phyloP scores from a whole-genome alignment of 2,113 vertebrate species.

The Malurus melanocephalus region DNA sequence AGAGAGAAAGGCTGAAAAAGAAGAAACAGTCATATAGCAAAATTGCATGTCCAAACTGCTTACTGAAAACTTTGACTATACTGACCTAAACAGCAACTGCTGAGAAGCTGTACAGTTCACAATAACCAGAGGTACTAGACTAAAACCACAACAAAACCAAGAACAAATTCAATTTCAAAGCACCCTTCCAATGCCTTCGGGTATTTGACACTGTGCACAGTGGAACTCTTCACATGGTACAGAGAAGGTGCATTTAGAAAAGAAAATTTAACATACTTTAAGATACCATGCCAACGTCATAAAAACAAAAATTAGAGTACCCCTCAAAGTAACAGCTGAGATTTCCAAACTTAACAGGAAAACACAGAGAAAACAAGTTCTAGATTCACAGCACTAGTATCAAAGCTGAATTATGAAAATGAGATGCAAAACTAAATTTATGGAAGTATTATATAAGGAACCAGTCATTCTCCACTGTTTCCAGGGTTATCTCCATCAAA shows the following conservation, averaged over 20 bases:
- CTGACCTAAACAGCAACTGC: background rate
- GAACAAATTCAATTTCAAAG: background rate
- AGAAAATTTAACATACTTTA: background rate
- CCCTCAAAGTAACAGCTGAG: background rate
- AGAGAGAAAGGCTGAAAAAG: background rate
- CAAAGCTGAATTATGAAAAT: background rate
- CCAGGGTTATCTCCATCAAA: background rate
- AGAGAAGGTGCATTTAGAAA: background rate
- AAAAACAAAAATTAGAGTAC: background rate
- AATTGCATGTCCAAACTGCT: rapidly evolving
- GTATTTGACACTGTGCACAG: background rate
- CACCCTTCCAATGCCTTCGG: background rate
- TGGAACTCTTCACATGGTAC: background rate
- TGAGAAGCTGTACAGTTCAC: background rate
- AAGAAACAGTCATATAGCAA: background rate
- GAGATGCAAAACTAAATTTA: background rate
- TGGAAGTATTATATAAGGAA: background rate
- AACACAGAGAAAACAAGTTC: background rate
- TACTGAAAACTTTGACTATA: background rate
- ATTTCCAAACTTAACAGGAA: background rate
- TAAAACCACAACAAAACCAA: background rate
- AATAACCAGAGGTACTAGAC: background rate
- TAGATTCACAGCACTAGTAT: background rate
- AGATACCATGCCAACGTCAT: background rate
- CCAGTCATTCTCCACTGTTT: background rate